Conservation (phyloP, 2,888 invertebrate genomes). For the Schizaphis graminum region DNA sequence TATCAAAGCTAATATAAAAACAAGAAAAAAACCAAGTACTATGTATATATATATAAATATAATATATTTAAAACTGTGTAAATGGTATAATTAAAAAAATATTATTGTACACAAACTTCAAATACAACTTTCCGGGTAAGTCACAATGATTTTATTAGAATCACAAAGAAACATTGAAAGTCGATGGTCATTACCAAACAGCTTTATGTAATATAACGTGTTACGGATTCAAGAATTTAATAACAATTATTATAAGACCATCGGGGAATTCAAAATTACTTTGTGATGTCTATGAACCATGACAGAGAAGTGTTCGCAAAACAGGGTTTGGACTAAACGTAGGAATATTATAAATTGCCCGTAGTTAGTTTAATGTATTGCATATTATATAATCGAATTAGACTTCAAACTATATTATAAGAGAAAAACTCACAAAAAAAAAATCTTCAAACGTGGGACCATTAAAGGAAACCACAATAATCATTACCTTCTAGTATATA, state of each 20-base stretch:
- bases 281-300: background rate
- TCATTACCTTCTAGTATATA: background rate
- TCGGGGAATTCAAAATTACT: background rate
- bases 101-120: background rate
- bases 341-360: background rate
- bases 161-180: background rate
- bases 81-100: background rate
- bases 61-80: background rate
- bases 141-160: background rate
- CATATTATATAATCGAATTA: background rate
- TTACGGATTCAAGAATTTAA: background rate
- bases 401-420: background rate
- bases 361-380: background rate
- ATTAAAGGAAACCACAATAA: background rate
- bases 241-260: background rate
- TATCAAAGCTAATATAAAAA: background rate
- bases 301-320: background rate
- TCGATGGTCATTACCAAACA: background rate
- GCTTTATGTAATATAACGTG: background rate
- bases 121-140: background rate
- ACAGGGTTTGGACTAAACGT: background rate
- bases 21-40: background rate
- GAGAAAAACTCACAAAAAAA: background rate
- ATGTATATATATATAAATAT: too few relatives aligned
- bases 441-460: background rate